Base-by-base conservation (phyloP, 2,888 invertebrate species). In the Oegoconia quadripuncta region DNA sequence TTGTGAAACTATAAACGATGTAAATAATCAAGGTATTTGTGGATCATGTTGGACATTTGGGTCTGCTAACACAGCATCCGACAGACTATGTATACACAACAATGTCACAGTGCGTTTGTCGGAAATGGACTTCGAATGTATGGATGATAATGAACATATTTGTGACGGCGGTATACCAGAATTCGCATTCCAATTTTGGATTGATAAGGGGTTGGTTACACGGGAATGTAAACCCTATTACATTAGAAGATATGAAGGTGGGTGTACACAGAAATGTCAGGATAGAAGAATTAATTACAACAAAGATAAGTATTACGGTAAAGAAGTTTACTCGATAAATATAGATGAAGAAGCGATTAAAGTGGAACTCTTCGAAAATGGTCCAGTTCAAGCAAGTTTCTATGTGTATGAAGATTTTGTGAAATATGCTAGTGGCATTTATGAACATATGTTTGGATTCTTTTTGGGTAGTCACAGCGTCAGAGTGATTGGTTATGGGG, bases 41-140 rank as follows among this genome's bases (percentile, higher is more conserved):
- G 95, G 95, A 15, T 94, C 93, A 3, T 96, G 95, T 74, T 95
- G 94, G 94, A 94, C 94, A 1, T 93, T 94, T 71, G 94, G 93
- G 17, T 93, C 94, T 11, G 94, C 92, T 0, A 93, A 93, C 69
- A 92, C 94, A 1, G 94, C 94, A 91, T 92, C 93, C 2, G 95
- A 95, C 74, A 83, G 95, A 34, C 88, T 91, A 16, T 95, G 95
- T 70, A 93, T 95, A 58, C 90, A 91, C 52, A 91, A 92, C 0
- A 84, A 90, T 7, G 93, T 89, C 3, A 75, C 83, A 12, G 89
- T 91, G 55, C 90, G 91, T 9, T 28, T 43, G 3, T 94, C 94
- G 1, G 90, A 94, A n/a, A 93, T 95, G 60, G 93, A 95, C 72
- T 78, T 95, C 37, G 29, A 30, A 8, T 37, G 92, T 1, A 95